Evolutionary conservation across 2,797 vertebrate genomes (phyloP).

Genomic region (Coregonus sp.): DNA sequence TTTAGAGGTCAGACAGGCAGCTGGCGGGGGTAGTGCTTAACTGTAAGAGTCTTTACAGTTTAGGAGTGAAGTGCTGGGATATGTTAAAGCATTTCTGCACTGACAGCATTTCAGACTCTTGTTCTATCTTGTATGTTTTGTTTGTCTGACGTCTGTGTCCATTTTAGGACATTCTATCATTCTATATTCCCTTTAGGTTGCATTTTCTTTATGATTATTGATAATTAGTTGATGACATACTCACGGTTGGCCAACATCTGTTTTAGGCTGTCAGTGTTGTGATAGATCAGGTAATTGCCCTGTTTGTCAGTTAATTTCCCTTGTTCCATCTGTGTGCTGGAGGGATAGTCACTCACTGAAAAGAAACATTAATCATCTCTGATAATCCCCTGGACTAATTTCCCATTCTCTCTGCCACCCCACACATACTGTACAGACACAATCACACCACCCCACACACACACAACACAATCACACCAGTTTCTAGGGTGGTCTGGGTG

Average conservation of each 20-base stretch:
- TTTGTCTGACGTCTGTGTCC: background rate
- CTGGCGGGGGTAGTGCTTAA: too few relatives aligned
- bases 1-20: too few relatives aligned
- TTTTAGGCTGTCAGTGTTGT: background rate
- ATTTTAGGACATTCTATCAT: background rate
- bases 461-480: conserved; percentile 6
- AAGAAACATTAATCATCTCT: conserved; percentile 26
- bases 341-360: conserved; percentile 23
- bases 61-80: background rate
- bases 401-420: too few relatives aligned
- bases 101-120: background rate
- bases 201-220: background rate
- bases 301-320: conserved; percentile 13
- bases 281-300: background rate
- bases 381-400: too few relatives aligned
- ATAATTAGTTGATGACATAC: background rate
- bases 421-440: background rate
- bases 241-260: background rate
- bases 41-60: conserved; percentile 7
- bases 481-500: conserved; percentile 1
- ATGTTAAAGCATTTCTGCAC: background rate
- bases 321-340: background rate
- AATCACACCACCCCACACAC: too few relatives aligned
- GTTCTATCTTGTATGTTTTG: background rate
- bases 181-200: background rate